Conservation (phyloP, 2,888 invertebrate species). For the Sphecodes monilicornis region DNA sequence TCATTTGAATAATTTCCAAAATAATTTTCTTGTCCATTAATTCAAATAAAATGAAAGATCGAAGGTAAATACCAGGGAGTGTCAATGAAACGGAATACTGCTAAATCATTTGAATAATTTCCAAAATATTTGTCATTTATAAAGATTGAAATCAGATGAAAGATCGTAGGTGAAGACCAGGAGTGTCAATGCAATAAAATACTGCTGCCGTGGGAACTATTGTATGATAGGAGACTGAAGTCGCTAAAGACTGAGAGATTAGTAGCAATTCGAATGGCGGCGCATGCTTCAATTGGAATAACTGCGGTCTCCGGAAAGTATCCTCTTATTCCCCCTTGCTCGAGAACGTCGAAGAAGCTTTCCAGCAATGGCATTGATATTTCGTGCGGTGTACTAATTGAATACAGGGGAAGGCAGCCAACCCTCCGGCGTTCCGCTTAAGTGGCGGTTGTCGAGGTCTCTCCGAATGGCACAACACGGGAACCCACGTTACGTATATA, state of each 20-base stretch:
- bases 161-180: neutral
- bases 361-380: slow-evolving; percentile 68
- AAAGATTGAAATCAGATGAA: neutral
- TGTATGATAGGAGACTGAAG: neutral
- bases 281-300: slow-evolving; percentile 29
- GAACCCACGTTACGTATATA: slow-evolving; percentile 58
- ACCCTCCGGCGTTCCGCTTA: slow-evolving; percentile 67
- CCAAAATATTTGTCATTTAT: neutral
- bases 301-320: slow-evolving; percentile 47
- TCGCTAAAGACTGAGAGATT: slow-evolving; percentile 38
- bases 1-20: too few relatives aligned
- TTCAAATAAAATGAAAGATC: too few relatives aligned
- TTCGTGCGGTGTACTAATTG: slow-evolving; percentile 70
- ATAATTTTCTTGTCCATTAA: too few relatives aligned
- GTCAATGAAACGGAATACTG: neutral
- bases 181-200: neutral
- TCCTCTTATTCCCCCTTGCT: slow-evolving; percentile 45
- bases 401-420: slow-evolving; percentile 67
- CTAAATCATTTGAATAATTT: neutral
- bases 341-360: slow-evolving; percentile 62
- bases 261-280: slow-evolving; percentile 37
- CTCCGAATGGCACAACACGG: slow-evolving; percentile 65
- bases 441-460: slow-evolving; percentile 69
- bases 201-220: neutral
- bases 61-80: too few relatives aligned